A percentile compares a stretch with the other conserved stretches of the same genome.
Conservation (phyloP, 2,113 vertebrate genomes). For the Ammospiza caudacuta region DNA sequence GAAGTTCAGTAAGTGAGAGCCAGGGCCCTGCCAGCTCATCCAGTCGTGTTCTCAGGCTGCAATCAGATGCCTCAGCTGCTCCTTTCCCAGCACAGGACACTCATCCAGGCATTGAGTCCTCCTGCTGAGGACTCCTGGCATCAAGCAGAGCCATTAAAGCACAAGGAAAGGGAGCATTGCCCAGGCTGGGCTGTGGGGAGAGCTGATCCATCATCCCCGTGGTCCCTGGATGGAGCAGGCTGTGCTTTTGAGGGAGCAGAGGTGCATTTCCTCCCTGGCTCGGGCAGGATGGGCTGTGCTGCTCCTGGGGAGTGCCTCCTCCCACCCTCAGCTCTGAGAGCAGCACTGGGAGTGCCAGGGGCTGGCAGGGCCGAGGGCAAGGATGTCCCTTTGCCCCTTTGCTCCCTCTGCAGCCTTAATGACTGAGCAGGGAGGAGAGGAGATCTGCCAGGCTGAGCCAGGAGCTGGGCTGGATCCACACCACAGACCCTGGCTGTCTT, state of each 20-base stretch:
- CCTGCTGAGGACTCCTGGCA: neutral
- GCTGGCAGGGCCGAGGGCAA: neutral
- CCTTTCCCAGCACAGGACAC: neutral
- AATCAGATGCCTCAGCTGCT: neutral
- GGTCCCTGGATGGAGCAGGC: neutral
- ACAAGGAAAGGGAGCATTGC: neutral
- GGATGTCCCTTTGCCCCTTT: rapidly evolving
- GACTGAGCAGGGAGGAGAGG: neutral
- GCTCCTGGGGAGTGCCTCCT: neutral
- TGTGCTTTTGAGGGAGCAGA: neutral
- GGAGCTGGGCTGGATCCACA: neutral
- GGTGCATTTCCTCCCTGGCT: neutral
- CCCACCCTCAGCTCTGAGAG: neutral
- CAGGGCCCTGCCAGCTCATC: neutral
- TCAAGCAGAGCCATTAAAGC: constrained; percentile 21
- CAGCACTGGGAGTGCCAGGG: neutral
- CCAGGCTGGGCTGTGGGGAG: neutral
- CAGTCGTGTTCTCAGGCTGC: rapidly evolving
- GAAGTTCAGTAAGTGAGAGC: neutral
- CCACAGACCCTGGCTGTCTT: constrained; percentile 2
- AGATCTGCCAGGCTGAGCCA: neutral
- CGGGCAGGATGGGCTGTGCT: neutral
- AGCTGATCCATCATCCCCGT: neutral
- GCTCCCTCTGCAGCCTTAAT: neutral
- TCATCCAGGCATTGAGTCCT: constrained; percentile 11